Base-by-base conservation (phyloP, 2,888 invertebrate species). In the Hololepta plana region DNA sequence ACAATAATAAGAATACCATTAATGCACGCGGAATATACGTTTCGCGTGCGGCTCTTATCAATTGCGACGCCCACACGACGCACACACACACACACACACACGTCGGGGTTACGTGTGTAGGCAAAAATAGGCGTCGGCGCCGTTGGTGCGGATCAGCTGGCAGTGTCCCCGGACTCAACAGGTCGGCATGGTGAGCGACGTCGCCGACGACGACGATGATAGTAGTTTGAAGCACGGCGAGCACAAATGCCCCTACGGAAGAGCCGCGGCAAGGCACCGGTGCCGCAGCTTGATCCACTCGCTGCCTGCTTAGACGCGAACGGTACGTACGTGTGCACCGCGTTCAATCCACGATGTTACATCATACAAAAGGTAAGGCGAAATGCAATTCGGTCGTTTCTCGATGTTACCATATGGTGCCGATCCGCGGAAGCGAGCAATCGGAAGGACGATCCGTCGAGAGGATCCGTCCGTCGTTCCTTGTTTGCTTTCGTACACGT, bases 341-440 rank as follows among this genome's bases (percentile, higher is more conserved):
- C 68, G 24, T 64, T 62, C 46, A 64, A 64, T 42, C 67, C 68
- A 14, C 53, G 68, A 32, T 69, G 67, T 51, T 70, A 62, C 51
- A 64, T 69, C 42, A 67, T 69, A 28, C 67, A 69, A 43, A 69
- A 69, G 66, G 70, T 70, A 51, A 49, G 53, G 33, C 17, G 19
- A 25, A 6, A n/a, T n/a, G n/a, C n/a, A n/a, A n/a, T n/a, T n/a
- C n/a, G n/a, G n/a, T n/a, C n/a, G n/a, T n/a, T n/a, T n/a, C n/a
- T n/a, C n/a, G n/a, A n/a, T n/a, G n/a, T n/a, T n/a, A n/a, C n/a
- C n/a, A n/a, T n/a, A n/a, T n/a, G n/a, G 7, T 17, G 7, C 7
- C n/a, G n/a, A 7, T 17, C n/a, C 7, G 17, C n/a, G 7, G 17
- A 17, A 8, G 17, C n/a, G n/a, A 22, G 9, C 22, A 22, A 9